These are phyloP conservation scores for Petrocephalus schoutedeni DNA, from an alignment of 2,797 vertebrate genomes.

Conservation along the genomic window DNA sequence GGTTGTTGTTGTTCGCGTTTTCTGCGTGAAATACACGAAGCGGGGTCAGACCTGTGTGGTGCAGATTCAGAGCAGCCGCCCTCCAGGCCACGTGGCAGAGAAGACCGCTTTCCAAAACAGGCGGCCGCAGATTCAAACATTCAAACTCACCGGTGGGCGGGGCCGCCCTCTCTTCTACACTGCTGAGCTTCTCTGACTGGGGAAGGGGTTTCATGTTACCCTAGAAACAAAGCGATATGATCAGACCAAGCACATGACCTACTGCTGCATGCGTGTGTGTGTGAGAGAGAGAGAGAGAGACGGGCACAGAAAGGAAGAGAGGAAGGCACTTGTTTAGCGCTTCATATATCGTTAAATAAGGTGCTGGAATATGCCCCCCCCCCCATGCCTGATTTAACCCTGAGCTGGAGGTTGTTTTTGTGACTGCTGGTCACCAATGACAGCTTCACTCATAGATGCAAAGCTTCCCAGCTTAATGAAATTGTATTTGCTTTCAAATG, in stretches of 20 bases:
- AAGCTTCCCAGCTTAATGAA: background rate
- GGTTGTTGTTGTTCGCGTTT: slow-evolving; percentile 64
- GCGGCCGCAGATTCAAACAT: slow-evolving; percentile 34
- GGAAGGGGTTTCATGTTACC: slow-evolving; percentile 61
- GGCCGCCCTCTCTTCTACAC: slow-evolving; percentile 57
- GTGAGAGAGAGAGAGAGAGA: slow-evolving; percentile 9
- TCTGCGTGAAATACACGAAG: slow-evolving; percentile 51
- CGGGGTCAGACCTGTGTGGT: background rate
- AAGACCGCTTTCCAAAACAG: slow-evolving; percentile 16
- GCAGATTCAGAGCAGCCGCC: background rate
- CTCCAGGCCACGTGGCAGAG: background rate
- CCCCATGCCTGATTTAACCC: background rate
- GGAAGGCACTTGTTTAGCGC: background rate
- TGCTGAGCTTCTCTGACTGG: slow-evolving; percentile 47
- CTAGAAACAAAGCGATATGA: slow-evolving; percentile 60
- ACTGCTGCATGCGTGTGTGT: background rate
- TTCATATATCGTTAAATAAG: slow-evolving; percentile 21
- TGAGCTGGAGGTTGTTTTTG: background rate
- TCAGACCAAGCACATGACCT: background rate
- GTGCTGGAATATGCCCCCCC: background rate
- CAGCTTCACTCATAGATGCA: background rate
- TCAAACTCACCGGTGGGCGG: slow-evolving; percentile 79
- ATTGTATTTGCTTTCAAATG: background rate
- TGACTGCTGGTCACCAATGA: background rate
- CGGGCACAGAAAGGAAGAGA: slow-evolving; percentile 7